Percentiles rank a stretch among this genome's conserved stretches.
Conservation (phyloP, 1,140 invertebrate species). For the Tetramorium alpestre region DNA sequence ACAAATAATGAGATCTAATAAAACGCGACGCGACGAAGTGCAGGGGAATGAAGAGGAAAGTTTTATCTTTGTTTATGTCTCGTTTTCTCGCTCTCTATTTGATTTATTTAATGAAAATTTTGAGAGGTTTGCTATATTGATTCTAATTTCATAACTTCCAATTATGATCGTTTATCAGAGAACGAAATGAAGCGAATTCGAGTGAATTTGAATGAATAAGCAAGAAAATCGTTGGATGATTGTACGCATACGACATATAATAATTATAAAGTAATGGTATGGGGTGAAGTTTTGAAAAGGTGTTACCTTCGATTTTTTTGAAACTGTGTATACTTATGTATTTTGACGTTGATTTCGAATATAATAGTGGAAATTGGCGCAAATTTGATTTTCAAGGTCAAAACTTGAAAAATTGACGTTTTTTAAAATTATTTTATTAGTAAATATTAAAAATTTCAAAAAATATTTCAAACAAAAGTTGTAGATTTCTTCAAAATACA, state of each 20-base stretch:
- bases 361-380: too few species aligned
- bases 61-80: neutral
- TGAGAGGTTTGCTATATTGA: neutral
- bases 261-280: neutral
- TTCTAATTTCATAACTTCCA: neutral
- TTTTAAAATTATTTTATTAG: too few species aligned
- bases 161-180: neutral
- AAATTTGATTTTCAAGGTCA: too few species aligned
- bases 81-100: neutral
- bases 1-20: neutral
- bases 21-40: neutral
- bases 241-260: too few species aligned
- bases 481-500: too few species aligned
- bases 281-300: too few species aligned
- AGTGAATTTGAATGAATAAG: neutral
- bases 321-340: too few species aligned
- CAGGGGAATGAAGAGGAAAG: neutral
- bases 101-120: slow-evolving; percentile 13
- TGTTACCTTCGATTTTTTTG: too few species aligned
- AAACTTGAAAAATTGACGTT: too few species aligned
- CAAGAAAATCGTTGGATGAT: neutral
- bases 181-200: neutral
- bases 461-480: too few species aligned
- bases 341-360: too few species aligned
- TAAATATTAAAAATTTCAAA: too few species aligned